A percentile compares a stretch with the other conserved stretches of the same genome.
phyloP scores from a whole-genome alignment of 1,140 invertebrate genomes.

The Eulimnadia texana region DNA sequence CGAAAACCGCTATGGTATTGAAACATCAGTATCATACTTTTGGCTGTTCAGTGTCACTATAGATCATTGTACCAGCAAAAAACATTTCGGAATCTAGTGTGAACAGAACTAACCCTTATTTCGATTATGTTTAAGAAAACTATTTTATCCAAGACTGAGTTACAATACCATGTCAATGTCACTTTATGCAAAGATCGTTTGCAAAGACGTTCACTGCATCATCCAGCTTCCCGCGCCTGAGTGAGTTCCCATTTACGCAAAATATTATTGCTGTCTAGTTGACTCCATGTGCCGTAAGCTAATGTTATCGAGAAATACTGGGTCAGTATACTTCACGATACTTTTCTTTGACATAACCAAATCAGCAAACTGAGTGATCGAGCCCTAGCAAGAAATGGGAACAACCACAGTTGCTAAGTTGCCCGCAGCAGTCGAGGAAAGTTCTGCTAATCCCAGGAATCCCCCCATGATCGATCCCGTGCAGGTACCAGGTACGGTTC shows the following conservation, averaged over 20 bases:
- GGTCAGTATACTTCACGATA: neutral
- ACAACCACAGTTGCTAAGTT: neutral
- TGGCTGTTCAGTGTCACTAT: neutral
- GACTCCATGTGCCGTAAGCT: constrained; percentile 1
- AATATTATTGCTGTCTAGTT: neutral
- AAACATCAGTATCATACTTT: neutral
- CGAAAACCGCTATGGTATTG: constrained; percentile 2
- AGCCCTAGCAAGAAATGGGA: neutral
- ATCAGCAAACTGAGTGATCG: neutral
- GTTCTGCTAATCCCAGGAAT: neutral
- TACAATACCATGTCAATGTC: neutral
- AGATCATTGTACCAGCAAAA: neutral
- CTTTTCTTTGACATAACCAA: neutral
- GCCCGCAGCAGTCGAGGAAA: neutral
- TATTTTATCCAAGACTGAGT: neutral
- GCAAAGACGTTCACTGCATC: constrained; percentile 3
- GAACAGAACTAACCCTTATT: neutral
- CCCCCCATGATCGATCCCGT: neutral
- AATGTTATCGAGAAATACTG: neutral
- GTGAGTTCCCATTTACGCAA: constrained; percentile 13
- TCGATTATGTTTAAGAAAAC: neutral
- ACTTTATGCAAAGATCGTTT: too few relatives aligned
- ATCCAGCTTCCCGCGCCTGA: neutral
- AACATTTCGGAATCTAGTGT: neutral
- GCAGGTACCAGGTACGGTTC: neutral